Percentiles rank a stretch among this genome's conserved stretches.
Evolutionary conservation across 2,113 vertebrate species (phyloP).

Genomic region (Porphyrio hochstetteri): DNA sequence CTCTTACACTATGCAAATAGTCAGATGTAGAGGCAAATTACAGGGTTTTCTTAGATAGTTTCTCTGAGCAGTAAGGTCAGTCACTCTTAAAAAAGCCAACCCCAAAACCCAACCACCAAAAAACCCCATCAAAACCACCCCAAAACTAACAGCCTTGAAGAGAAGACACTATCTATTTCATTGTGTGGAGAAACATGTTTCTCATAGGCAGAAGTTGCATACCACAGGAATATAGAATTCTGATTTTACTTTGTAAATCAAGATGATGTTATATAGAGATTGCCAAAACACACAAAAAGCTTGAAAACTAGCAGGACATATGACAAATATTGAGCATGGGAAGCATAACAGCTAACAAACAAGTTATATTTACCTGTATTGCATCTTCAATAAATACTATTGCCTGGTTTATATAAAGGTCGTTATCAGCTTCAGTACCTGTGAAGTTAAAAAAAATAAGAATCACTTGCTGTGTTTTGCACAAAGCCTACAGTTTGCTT

Average conservation of each 20-base stretch:
- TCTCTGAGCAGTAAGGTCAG: not conserved
- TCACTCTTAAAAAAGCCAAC: not conserved
- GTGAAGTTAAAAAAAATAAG: not conserved
- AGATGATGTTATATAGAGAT: rapidly evolving
- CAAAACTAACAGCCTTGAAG: not conserved
- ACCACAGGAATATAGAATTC: not conserved
- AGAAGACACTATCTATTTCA: not conserved
- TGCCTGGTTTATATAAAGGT: conserved; percentile 86
- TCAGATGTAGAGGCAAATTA: not conserved
- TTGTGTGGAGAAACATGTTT: not conserved
- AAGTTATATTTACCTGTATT: conserved; percentile 79
- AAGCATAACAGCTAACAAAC: not conserved
- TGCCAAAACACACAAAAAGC: not conserved
- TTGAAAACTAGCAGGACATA: not conserved
- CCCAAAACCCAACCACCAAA: not conserved
- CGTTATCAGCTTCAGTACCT: conserved; percentile 50
- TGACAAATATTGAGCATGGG: not conserved
- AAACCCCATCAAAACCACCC: not conserved
- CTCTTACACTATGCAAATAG: not conserved
- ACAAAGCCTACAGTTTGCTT: not conserved
- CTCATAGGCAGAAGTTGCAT: not conserved
- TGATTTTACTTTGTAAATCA: not conserved
- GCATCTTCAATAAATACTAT: conserved; percentile 94
- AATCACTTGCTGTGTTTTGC: not conserved
- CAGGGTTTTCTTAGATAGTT: not conserved